phyloP scores from a whole-genome alignment of 2,797 vertebrate species.

The Nyctalus aviator region DNA sequence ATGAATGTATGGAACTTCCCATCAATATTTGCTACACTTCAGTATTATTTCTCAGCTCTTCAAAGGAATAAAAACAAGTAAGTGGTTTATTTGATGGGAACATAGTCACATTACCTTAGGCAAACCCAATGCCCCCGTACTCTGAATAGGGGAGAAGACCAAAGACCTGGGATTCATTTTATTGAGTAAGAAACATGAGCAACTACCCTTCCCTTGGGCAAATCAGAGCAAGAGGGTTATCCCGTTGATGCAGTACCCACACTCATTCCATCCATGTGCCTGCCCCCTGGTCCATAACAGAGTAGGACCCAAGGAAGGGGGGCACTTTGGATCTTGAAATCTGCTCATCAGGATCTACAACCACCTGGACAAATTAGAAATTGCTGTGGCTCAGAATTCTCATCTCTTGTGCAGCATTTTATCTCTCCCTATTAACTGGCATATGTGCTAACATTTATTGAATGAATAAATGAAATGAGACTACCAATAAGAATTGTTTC shows the following conservation, averaged over 20 bases:
- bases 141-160: neutral
- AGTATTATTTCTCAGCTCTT: neutral
- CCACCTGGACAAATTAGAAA: neutral
- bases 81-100: neutral
- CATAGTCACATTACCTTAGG: neutral
- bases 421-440: neutral
- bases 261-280: neutral
- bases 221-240: neutral
- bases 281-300: neutral
- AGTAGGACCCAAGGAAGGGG: neutral
- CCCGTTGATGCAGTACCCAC: neutral
- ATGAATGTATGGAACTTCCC: neutral
- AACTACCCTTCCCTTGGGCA: neutral
- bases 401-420: neutral
- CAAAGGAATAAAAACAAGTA: neutral
- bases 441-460: neutral
- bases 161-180: neutral
- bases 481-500: neutral
- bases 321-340: neutral
- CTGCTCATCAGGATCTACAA: neutral
- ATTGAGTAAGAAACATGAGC: neutral
- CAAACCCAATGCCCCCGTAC: neutral
- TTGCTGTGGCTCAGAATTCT: neutral
- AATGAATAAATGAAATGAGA: neutral
- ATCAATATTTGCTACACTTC: neutral